Evolutionary conservation across 2,888 invertebrate genomes (phyloP), one percentile per base, ranked within the genome.

Genomic region (Lepidochrysops patricia): DNA sequence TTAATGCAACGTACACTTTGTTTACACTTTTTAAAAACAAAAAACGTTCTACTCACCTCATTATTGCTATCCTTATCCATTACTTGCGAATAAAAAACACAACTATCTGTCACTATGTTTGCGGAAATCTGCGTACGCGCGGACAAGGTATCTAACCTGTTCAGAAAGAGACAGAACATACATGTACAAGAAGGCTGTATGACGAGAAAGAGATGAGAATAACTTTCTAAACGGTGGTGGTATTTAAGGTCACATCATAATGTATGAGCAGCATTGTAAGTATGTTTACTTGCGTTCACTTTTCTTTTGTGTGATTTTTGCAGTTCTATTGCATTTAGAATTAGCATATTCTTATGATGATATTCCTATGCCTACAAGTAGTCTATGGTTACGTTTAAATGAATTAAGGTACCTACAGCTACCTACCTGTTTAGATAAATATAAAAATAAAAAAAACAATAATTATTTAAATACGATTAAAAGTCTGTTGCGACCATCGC

Each of bases 191-290:
- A 15, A 29, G 9, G 4, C 13, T 13, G 29, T 15, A 58, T 25
- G 25, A 26, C n/a, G 74, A 62, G 74, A 80, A 60, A 35, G 75
- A 73, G 82, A 76, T 59, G 61, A 66, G 23, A 13, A 60, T 54
- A 61, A 85, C 88, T 88, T 88, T 88, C 88, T 88, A 87, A 86
- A 81, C 71, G 68, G 69, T 68, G 66, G 69, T 62, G 62, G 69
- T 72, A 75, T 79, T 81, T 85, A 85, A 83, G 88, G 88, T 87
- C 87, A 86, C 80, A 86, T 85, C 83, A 75, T 43, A 19, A 9
- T 43, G 43, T 23, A 19, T 43, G 43, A 19, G 6, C 19, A 23
- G 43, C 43, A 32, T 54, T 19, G 32, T 54, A 50, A 43, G 43
- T 43, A 50, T 49, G 15, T n/a, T 29, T 54, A 1, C 2, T 52